Base-by-base conservation (phyloP, 2,888 invertebrate species). In the Coleophora deauratella region DNA sequence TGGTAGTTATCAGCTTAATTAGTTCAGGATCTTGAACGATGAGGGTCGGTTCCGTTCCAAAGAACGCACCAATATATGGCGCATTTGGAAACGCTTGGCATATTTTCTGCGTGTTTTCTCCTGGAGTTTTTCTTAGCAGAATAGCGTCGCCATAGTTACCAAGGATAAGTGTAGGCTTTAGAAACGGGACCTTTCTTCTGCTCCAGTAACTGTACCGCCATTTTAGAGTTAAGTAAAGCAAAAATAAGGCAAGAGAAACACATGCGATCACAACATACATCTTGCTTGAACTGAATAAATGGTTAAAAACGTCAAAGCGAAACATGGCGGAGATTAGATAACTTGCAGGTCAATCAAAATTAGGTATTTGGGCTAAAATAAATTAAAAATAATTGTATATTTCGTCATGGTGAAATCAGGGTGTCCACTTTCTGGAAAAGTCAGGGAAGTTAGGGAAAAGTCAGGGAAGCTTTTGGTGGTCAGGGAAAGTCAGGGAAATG, bases 41-140 rank as follows among this genome's bases (percentile, higher is more conserved):
- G 10, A 59, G 54, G 0, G 51, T 54, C 0, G 64, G 62, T n/a
- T 37, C 36, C 9, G 38, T 28, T 8, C 38, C 41, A 9, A 60
- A 73, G 42, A 57, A 79, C 0, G 65, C 63, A 0, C 81, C 81
- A 1, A 81, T 43, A 38, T 63, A 66, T 0, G 77, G 71, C 10
- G 46, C 69, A 2, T 62, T 46, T 0, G 72, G 66, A 13, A 72
- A 71, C 31, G 56, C 48, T 9, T 50, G 47, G 44, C 74, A 76
- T 3, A 80, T 55, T 10, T 60, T 52, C 33, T 63, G 60, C 0
- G 52, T 45, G 0, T 62, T 45, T 10, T 57, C 33, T 0, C 62
- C 62, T 0, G 55, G 9, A 37, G 50, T 57, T 38, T 62, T 55
- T 45, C 51, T 66, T 10, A 69, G 50, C 7, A 69, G 41, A 9